A percentile compares a stretch with the other conserved stretches of the same genome.
Evolutionary conservation across 2,797 vertebrate genomes (phyloP).

Genomic region (Tokudaia tokunoshimensis): DNA sequence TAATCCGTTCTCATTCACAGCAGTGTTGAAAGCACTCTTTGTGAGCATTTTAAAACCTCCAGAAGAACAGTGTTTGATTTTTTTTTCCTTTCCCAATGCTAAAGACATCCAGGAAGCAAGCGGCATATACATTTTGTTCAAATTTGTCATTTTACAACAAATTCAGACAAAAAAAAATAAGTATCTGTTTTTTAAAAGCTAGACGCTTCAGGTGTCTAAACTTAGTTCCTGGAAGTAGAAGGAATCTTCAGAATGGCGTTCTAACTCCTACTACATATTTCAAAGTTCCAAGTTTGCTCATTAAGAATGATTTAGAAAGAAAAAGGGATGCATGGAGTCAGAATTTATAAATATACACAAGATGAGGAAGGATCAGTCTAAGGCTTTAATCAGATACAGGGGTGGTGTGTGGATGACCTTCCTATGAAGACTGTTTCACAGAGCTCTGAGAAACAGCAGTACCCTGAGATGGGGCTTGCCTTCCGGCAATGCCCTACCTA

Average conservation of each 20-base stretch:
- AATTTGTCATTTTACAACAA: conserved; percentile 56
- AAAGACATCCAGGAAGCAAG: neutral
- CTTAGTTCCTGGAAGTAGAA: conserved; percentile 23
- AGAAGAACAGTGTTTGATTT: neutral
- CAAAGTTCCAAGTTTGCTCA: neutral
- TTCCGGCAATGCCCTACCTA: neutral
- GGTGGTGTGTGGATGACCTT: neutral
- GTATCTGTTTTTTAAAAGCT: conserved; percentile 28
- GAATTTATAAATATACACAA: neutral
- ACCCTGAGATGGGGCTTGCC: neutral
- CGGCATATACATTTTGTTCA: conserved; percentile 26
- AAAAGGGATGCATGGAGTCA: neutral
- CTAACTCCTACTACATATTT: neutral
- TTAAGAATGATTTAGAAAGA: neutral
- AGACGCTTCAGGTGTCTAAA: conserved; percentile 49
- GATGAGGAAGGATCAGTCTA: neutral
- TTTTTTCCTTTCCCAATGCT: neutral
- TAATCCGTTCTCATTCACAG: neutral
- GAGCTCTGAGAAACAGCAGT: neutral
- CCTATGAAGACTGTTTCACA: neutral
- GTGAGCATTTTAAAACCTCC: neutral
- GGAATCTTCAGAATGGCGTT: neutral
- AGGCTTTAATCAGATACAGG: neutral
- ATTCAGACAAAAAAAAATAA: conserved; percentile 57
- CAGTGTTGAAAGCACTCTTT: neutral